Conservation (phyloP, 2,797 vertebrate species). For the Typhlichthys eigenmanni region DNA sequence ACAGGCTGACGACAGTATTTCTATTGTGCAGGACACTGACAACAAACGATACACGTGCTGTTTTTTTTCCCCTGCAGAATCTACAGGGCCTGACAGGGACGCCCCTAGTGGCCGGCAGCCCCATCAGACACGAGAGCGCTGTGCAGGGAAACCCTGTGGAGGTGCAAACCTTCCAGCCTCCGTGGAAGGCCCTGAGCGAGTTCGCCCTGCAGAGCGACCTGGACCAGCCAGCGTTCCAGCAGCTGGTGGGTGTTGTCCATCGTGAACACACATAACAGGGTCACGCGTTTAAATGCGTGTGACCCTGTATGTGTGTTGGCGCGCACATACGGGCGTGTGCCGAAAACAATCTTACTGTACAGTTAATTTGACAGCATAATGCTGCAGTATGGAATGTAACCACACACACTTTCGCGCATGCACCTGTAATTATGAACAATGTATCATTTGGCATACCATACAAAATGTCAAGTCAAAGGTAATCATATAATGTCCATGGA, state of each 20-base stretch:
- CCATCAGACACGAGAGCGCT: conserved; percentile 91
- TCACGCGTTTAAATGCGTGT: not conserved
- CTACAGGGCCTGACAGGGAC: conserved; percentile 95
- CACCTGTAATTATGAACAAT: too few relatives aligned
- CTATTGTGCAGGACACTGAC: not conserved
- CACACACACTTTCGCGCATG: too few relatives aligned
- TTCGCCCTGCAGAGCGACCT: conserved; percentile 96
- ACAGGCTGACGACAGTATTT: not conserved
- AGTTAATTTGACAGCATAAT: not conserved
- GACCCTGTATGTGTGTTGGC: too few relatives aligned
- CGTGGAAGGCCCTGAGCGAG: conserved; percentile 96
- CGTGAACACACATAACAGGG: not conserved
- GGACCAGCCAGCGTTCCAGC: conserved; percentile 96
- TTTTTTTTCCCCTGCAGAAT: conserved; percentile 74
- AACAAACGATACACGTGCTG: conserved; percentile 8
- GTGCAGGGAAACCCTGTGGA: conserved; percentile 93
- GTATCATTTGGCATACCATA: too few relatives aligned
- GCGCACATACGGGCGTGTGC: too few relatives aligned
- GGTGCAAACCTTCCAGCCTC: conserved; percentile 97
- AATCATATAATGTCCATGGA: too few relatives aligned
- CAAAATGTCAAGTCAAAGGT: too few relatives aligned
- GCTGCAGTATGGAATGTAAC: not conserved
- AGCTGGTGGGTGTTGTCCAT: conserved; percentile 83
- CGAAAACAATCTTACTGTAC: not conserved
- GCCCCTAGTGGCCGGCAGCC: conserved; percentile 93